phyloP scores from a whole-genome alignment of 2,888 invertebrate species.

The Drosophila cyrtoloma region DNA sequence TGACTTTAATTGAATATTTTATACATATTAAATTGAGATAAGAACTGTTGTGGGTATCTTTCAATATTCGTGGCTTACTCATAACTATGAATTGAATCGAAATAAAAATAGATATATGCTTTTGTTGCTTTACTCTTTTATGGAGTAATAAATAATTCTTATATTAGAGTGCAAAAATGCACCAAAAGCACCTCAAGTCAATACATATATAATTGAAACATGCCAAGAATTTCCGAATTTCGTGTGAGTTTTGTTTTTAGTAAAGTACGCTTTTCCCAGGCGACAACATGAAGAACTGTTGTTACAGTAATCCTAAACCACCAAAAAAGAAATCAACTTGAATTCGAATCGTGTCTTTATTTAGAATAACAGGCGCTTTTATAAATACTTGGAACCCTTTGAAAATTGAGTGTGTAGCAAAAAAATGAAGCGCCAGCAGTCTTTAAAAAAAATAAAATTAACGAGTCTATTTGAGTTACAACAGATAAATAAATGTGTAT shows the following conservation, averaged over 20 bases:
- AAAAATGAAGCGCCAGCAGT: slow-evolving; percentile 47
- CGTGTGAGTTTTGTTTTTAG: background rate
- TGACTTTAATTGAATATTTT: slow-evolving; percentile 16
- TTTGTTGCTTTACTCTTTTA: background rate
- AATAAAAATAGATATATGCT: background rate
- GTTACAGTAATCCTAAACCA: slow-evolving; percentile 45
- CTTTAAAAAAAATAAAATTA: background rate
- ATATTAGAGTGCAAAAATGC: background rate
- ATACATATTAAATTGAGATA: slow-evolving; percentile 6
- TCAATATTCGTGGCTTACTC: background rate
- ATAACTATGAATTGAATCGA: too few species aligned
- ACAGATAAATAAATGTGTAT: slow-evolving; percentile 21
- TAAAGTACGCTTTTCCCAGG: slow-evolving; percentile 39
- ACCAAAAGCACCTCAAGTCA: background rate
- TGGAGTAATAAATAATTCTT: background rate
- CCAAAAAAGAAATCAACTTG: background rate
- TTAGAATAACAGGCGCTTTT: slow-evolving; percentile 19
- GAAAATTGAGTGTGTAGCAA: slow-evolving; percentile 30
- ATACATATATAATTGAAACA: background rate
- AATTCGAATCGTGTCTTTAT: slow-evolving; percentile 6
- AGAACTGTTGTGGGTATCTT: slow-evolving; percentile 5
- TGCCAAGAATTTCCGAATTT: background rate
- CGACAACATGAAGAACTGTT: slow-evolving; percentile 36
- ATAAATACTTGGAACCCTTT: slow-evolving; percentile 38
- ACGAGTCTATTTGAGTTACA: slow-evolving; percentile 6